A percentile compares a stretch with the other conserved stretches of the same genome.
phyloP scores from a whole-genome alignment of 1,140 invertebrate species.

The Drosophila insularis region DNA sequence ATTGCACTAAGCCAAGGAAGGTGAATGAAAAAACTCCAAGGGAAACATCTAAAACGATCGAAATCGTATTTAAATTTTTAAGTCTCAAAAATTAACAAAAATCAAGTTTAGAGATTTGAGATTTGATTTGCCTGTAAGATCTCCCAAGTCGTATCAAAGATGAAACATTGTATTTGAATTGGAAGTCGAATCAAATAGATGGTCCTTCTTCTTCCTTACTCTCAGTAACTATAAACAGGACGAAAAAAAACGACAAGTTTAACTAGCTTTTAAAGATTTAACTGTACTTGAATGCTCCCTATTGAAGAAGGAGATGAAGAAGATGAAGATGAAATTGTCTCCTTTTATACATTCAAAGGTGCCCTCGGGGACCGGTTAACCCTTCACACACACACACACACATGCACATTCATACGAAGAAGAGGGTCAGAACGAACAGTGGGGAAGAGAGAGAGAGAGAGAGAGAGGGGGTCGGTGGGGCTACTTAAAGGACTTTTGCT shows the following conservation, averaged over 20 bases:
- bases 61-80: not conserved
- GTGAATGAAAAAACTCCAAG: not conserved
- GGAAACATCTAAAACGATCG: no score
- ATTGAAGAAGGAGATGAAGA: not conserved
- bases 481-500: conserved; percentile 78
- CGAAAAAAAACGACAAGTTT: conserved; percentile 35
- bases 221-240: not conserved
- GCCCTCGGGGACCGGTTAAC: conserved; percentile 70
- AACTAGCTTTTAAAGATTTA: conserved; percentile 73
- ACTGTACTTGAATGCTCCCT: conserved; percentile 59
- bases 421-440: no score
- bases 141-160: no score
- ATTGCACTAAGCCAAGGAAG: not conserved
- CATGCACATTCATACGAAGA: not conserved
- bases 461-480: conserved; percentile 37
- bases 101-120: no score
- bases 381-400: conserved; percentile 42
- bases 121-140: no score
- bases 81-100: no score
- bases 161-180: no score
- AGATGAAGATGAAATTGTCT: conserved; percentile 1
- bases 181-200: not conserved
- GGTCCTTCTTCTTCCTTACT: not conserved
- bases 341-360: conserved; percentile 29
- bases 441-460: conserved; percentile 7